Evolutionary conservation across 2,888 invertebrate genomes (phyloP), one percentile per base, ranked within the genome.

Genomic region (Plebejus melissa): DNA sequence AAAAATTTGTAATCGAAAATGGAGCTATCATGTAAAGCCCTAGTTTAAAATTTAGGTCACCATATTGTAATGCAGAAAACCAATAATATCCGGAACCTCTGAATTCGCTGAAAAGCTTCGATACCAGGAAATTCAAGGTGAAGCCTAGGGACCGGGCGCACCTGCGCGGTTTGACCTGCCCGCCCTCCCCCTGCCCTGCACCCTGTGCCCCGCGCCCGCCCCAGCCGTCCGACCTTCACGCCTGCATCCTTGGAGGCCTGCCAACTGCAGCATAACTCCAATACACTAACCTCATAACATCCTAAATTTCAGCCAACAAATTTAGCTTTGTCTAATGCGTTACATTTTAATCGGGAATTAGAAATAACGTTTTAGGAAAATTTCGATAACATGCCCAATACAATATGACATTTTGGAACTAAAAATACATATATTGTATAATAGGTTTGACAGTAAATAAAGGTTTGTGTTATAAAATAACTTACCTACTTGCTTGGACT

Each of bases 191-290:
- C 78, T 77, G 76, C 78, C 77, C 77, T 69, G 79, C 58, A 80
- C 75, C 78, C 77, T 78, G 79, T 79, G 76, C 81, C 80, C 77
- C 78, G 79, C 79, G 76, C 81, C 80, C 32, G 65, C 65, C 65
- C 65, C 1, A 65, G 32, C 13, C 65, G 28, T 65, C 65, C 82
- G 90, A 90, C 92, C 93, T 90, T 90, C 88, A 78, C 74, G 81
- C 82, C 81, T 90, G 91, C 92, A 91, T 88, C 91, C 88, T 89
- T 90, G 92, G 92, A 88, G 78, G 77, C 77, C 77, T 78, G 89
- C 90, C 90, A 90, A 83, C 79, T 81, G 83, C 84, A 87, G 85
- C 86, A 81, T 80, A 81, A 79, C 80, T 81, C 80, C 78, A 69
- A 75, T 77, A 69, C 76, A 78, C 76, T 79, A 74, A 79, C 79